phyloP scores from a whole-genome alignment of 2,113 vertebrate species.

The Sylvilagus bachmani region DNA sequence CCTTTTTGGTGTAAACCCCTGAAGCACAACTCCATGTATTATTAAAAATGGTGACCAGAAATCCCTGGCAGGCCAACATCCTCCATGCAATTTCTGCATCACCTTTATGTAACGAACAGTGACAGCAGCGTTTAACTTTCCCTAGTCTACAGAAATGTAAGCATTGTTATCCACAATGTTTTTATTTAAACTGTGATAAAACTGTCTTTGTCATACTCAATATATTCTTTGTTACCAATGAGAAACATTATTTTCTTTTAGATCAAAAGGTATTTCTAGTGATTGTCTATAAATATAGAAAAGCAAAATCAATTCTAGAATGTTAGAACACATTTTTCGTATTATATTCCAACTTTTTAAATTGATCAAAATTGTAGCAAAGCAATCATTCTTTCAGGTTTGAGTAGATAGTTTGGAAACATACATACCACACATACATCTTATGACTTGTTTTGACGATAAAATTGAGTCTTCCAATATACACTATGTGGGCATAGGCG shows the following conservation, averaged over 20 bases:
- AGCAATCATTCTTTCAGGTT: not conserved
- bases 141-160: not conserved
- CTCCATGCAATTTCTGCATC: conserved; percentile 50
- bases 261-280: conserved; percentile 46
- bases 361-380: not conserved
- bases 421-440: not conserved
- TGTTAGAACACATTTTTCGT: conserved; percentile 38
- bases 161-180: not conserved
- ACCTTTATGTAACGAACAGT: conserved; percentile 72
- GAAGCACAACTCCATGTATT: conserved; percentile 80
- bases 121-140: conserved; percentile 18
- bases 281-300: not conserved
- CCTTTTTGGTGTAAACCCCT: conserved; percentile 73
- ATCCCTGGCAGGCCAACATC: conserved; percentile 50
- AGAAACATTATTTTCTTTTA: conserved; percentile 7
- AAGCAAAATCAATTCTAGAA: not conserved
- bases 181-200: conserved; percentile 46
- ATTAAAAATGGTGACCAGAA: conserved; percentile 83
- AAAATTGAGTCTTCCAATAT: conserved; percentile 26
- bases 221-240: not conserved
- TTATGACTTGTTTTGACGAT: conserved; percentile 48
- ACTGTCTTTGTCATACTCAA: conserved; percentile 21
- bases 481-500: conserved; percentile 56
- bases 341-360: not conserved
- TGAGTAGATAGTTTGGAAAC: not conserved